Conservation (phyloP, 2,113 vertebrate genomes). For the Hemicordylus capensis region DNA sequence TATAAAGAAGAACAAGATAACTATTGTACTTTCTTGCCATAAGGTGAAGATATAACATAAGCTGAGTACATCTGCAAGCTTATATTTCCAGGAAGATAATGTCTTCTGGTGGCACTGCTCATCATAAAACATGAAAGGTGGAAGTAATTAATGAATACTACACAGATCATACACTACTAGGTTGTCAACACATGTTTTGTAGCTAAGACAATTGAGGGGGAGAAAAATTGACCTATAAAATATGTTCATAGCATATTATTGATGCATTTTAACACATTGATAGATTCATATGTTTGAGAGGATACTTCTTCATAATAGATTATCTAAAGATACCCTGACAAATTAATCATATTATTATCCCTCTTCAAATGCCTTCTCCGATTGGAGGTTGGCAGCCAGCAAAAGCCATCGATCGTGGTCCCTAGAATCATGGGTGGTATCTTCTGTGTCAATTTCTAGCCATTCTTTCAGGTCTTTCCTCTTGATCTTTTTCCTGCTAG, state of each 20-base stretch:
- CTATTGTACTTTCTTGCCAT: neutral
- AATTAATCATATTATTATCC: too few species aligned
- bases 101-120: neutral
- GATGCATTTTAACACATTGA: neutral
- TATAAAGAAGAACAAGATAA: conserved; percentile 1
- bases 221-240: conserved; percentile 13
- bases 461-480: too few species aligned
- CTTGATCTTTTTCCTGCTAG: too few species aligned
- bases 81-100: conserved; percentile 3
- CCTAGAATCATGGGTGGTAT: too few species aligned
- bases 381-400: too few species aligned
- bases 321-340: neutral
- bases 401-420: too few species aligned
- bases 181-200: neutral
- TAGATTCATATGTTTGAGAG: neutral
- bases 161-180: neutral
- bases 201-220: neutral
- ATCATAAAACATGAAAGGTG: conserved; percentile 19
- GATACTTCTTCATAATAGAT: neutral
- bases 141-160: neutral
- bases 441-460: too few species aligned
- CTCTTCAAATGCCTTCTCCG: too few species aligned
- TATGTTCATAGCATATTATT: neutral
- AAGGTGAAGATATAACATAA: neutral
- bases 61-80: neutral